phyloP scores from a whole-genome alignment of 2,113 vertebrate genomes.

The Cercocebus atys region DNA sequence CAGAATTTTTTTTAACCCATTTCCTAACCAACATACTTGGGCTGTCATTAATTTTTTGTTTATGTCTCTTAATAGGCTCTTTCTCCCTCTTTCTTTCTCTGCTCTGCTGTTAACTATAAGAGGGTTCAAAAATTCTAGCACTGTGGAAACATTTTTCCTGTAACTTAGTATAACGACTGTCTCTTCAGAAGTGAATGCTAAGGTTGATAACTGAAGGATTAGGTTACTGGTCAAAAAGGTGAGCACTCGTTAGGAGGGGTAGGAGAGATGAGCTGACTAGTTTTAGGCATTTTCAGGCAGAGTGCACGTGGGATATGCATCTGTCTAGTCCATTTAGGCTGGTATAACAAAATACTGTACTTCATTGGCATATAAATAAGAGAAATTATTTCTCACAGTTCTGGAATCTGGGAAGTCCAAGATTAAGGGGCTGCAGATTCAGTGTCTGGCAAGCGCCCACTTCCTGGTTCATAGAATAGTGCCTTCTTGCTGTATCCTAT shows the following conservation, averaged over 20 bases:
- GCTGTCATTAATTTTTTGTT: not conserved
- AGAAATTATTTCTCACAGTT: not conserved
- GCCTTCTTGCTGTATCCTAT: not conserved
- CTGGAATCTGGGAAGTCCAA: not conserved
- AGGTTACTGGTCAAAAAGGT: not conserved
- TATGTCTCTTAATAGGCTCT: not conserved
- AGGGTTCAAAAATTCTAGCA: not conserved
- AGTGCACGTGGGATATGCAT: not conserved
- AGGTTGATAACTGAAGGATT: not conserved
- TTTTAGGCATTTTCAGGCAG: not conserved
- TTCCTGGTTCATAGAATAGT: not conserved
- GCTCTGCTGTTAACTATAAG: not conserved
- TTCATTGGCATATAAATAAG: not conserved
- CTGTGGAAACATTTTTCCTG: not conserved
- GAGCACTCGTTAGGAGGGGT: not conserved
- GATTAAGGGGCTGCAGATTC: not conserved
- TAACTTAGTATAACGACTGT: not conserved
- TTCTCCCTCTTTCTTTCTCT: not conserved
- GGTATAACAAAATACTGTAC: not conserved
- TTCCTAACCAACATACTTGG: not conserved
- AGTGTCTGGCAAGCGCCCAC: not conserved
- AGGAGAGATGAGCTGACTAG: not conserved
- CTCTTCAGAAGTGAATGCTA: not conserved
- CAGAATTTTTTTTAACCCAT: not conserved
- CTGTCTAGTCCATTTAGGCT: not conserved